Base-by-base conservation (phyloP, 2,888 invertebrate genomes). In the Drosophila niveifrons region DNA sequence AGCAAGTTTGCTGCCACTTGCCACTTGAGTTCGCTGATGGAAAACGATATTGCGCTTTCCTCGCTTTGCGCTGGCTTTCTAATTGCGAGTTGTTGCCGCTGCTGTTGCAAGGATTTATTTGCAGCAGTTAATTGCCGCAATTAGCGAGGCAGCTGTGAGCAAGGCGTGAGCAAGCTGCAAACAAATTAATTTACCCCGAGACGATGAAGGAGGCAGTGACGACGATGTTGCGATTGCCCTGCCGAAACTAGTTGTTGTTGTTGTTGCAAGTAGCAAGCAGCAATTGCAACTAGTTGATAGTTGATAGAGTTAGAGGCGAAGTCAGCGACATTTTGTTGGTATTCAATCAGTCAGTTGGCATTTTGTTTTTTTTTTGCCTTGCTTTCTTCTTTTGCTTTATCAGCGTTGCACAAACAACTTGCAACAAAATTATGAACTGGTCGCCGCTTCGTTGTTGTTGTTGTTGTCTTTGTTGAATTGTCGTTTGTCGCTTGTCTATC, bases 61-160 rank as follows among this genome's bases (percentile, higher is more conserved):
- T 48, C 41, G 34, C 23, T 36, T 36, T 57, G 11, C 15, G 47
- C 10, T 34, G 18, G 51, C 55, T 66, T 56, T 63, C 69, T 77
- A 80, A 87, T 80, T 87, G 70, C 23, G 72, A 23, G 52, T 48
- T 56, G 61, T 17, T 39, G 61, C 15, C 28, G 77, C 31, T 58
- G 64, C 55, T 66, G 73, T 23, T 23, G 23, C 72, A 66, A 87
- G 88, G 88, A 89, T 82, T 81, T 65, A 66, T 66, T 67, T 63
- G 59, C 82, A 57, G 71, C 66, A 70, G 67, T 88, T 82, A 86
- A 82, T 88, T 86, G 81, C 81, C 1, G 81, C 84, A 86, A 83
- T 88, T 86, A 83, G 78, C 39, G 57, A 48, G 64, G 59, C 72
- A 48, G 57, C 57, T 57, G 47, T 36, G 36, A 47, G 36, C 36